Evolutionary conservation across 2,113 vertebrate genomes (phyloP).

Genomic region (Petaurus breviceps): DNA sequence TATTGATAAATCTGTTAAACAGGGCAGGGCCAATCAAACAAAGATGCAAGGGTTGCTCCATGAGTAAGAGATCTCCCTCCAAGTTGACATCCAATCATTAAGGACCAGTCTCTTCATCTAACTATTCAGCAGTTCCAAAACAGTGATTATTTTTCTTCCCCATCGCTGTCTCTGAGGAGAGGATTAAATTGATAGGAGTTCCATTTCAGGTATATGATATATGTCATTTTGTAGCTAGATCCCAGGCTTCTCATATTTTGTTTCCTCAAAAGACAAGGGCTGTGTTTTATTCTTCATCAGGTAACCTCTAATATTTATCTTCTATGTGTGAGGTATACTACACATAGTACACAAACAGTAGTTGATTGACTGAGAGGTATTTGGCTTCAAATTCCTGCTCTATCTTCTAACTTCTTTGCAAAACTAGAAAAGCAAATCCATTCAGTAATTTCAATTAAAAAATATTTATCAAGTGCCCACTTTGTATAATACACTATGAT

Average conservation of each 20-base stretch:
- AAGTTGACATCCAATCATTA: not conserved
- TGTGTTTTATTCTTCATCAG: not conserved
- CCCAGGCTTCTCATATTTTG: not conserved
- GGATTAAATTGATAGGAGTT: not conserved
- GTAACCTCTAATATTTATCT: not conserved
- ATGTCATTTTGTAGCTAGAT: not conserved
- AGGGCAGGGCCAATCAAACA: not conserved
- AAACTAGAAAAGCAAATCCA: not conserved
- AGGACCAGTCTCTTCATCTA: not conserved
- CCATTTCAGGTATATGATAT: not conserved
- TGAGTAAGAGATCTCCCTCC: not conserved
- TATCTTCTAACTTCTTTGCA: not conserved
- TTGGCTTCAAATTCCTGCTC: not conserved
- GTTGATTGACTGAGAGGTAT: not conserved
- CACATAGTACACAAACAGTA: not conserved
- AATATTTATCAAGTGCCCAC: not conserved
- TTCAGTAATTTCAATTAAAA: not conserved
- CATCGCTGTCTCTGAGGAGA: not conserved
- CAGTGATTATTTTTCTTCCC: conserved; percentile 2
- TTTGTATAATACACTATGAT: not conserved
- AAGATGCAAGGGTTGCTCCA: not conserved
- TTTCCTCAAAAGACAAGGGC: not conserved
- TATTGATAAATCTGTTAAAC: not conserved
- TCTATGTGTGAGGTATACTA: not conserved
- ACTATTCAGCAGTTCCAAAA: not conserved